These are phyloP conservation scores for Cordilura impudica DNA, from an alignment of 2,888 invertebrate species.

Conservation along the genomic window DNA sequence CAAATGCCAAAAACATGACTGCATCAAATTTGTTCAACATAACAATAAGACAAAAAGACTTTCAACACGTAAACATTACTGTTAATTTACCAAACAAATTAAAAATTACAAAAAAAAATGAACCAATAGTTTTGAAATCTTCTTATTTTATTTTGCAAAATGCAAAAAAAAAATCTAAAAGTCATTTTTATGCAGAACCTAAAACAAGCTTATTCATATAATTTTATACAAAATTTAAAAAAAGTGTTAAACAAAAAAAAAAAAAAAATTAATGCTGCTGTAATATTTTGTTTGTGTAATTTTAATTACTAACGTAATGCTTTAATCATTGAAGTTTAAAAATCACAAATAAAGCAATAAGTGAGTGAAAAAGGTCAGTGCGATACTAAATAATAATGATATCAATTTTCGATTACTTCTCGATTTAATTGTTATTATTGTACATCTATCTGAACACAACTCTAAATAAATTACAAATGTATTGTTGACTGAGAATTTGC, in stretches of 20 bases:
- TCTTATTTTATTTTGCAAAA: no score
- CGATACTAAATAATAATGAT: no score
- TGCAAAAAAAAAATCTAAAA: constrained; percentile 23
- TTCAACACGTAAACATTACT: constrained; percentile 15
- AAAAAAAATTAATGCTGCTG: neutral
- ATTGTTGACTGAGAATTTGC: no score
- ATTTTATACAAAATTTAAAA: no score
- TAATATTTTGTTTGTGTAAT: neutral
- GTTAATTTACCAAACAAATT: neutral
- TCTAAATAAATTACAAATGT: no score
- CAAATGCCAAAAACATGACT: neutral
- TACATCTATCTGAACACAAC: no score
- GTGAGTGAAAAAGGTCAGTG: no score
- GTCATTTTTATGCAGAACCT: constrained; percentile 18
- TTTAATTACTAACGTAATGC: neutral
- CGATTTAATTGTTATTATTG: no score
- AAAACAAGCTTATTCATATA: neutral
- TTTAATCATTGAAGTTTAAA: neutral
- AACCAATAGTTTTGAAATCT: neutral
- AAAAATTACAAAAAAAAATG: constrained; percentile 5
- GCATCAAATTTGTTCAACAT: constrained; percentile 7
- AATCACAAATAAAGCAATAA: neutral
- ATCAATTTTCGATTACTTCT: no score
- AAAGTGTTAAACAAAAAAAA: neutral
- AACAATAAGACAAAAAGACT: neutral